Conservation (phyloP, 1,140 invertebrate genomes). For the Leucophenga varia region DNA sequence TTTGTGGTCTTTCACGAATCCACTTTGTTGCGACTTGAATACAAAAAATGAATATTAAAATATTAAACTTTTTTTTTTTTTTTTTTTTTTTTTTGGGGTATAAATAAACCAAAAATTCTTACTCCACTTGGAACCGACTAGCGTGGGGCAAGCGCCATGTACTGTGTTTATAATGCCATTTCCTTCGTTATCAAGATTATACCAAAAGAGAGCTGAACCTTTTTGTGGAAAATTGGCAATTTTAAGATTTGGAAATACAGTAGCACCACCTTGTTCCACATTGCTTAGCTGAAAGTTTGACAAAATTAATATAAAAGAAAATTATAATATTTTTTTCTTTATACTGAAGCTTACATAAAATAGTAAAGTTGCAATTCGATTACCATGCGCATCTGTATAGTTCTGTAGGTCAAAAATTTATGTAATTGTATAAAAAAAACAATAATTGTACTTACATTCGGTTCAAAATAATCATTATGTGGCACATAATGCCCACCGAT, state of each 20-base stretch:
- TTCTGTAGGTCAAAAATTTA: not conserved
- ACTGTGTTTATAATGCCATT: not conserved
- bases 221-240: conserved; percentile 2
- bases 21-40: conserved; percentile 4
- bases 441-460: not conserved
- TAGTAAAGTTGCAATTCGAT: conserved; percentile 6
- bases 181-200: not conserved
- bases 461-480: conserved; percentile 6
- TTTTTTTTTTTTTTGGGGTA: too few relatives aligned
- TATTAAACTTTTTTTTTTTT: too few relatives aligned
- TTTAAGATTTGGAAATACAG: not conserved
- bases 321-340: not conserved
- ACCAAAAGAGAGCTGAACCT: conserved; percentile 3
- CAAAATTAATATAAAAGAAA: too few relatives aligned
- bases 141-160: conserved; percentile 7
- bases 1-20: conserved; percentile 1
- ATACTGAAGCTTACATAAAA: conserved; percentile 7
- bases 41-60: not conserved
- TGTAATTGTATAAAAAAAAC: not conserved
- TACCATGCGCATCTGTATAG: not conserved
- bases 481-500: conserved; percentile 4
- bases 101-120: conserved; percentile 1
- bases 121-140: conserved; percentile 9
- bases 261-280: conserved; percentile 7
- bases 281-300: conserved; percentile 4